Evolutionary conservation across 2,888 invertebrate species (phyloP).

Genomic region (Chalcosyrphus nemorum): DNA sequence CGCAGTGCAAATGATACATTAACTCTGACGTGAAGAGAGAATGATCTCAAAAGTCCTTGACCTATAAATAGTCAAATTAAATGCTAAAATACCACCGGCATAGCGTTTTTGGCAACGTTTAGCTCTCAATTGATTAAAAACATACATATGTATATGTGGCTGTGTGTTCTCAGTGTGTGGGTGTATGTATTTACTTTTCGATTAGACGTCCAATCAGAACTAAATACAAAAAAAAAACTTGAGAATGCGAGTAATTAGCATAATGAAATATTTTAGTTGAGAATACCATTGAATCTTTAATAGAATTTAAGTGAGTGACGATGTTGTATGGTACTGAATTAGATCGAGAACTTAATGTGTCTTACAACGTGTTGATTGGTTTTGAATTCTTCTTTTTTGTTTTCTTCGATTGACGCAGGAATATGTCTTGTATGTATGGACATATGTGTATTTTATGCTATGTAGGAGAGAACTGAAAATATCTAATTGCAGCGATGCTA

Average conservation of each 20-base stretch:
- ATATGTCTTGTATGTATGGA: too few species aligned
- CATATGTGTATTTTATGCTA: too few species aligned
- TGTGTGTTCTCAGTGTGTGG: neutral
- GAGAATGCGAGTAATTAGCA: neutral
- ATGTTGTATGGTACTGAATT: neutral
- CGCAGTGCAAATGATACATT: neutral
- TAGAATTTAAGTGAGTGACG: constrained; percentile 1
- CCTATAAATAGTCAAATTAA: constrained; percentile 47
- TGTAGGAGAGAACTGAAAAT: too few species aligned
- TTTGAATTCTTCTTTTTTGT: neutral
- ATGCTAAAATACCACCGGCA: constrained; percentile 9
- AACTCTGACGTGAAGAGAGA: constrained; percentile 22
- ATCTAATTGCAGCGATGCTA: too few species aligned
- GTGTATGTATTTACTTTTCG: constrained; percentile 11
- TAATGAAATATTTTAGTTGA: constrained; percentile 6
- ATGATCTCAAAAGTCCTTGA: constrained; percentile 52
- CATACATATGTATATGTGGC: too few species aligned
- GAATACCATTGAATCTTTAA: neutral
- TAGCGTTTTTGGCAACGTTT: constrained; percentile 12
- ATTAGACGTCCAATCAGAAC: neutral
- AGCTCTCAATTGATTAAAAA: constrained; percentile 5
- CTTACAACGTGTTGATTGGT: constrained; percentile 9
- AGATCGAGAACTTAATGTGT: neutral
- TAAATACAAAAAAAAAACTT: neutral
- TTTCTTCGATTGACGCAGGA: constrained; percentile 19